Evolutionary conservation across 1,140 invertebrate species (phyloP), one percentile per base, ranked within the genome.

Genomic region (Caenorhabditis briggsae): DNA sequence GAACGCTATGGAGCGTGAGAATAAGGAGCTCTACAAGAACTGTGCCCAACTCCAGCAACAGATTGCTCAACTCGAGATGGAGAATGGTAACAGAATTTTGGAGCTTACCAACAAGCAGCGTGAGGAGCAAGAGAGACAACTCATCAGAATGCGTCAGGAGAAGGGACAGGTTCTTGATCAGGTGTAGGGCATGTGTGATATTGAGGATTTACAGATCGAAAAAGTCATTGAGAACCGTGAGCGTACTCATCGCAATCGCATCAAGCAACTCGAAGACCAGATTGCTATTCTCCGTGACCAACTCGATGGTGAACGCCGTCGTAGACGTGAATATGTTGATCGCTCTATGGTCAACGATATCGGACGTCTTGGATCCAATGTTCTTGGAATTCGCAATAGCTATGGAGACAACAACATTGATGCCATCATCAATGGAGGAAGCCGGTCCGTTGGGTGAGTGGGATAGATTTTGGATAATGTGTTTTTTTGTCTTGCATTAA

Each of bases 1-100:
- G 86, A 92, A 92, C 84, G 92, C 91, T 20, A 92, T 92, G 91
- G 91, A 92, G 83, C 88, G 92, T 56, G 91, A 92, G 83, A 92
- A 92, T 78, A 86, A 91, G 56, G 91, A 92, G 83, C 86, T 92
- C 61, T 92, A 92, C 88, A 92, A 92, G 83, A 92, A 92, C 82
- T 92, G 91, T 86, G 91, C 91, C 14, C 91, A 92, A 86, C 86
- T 92, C 20, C 91, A 92, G 65, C 91, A 92, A 61, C 91, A 92
- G 82, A 92, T 92, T 53, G 91, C 91, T 7, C 91, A 92, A 64
- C 86, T 92, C 23, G 91, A 92, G 86, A 92, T 92, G 91, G 91
- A 92, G 41, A 92, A 92, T 82, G 91, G 91, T 8, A 92, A 92
- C 87, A 86, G 91, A 61, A 91, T 92, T 48, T 59, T 92, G 12